These are phyloP conservation scores for Cyphomyrus plagiostoma DNA, from an alignment of 2,113 vertebrate species.

Conservation along the genomic window DNA sequence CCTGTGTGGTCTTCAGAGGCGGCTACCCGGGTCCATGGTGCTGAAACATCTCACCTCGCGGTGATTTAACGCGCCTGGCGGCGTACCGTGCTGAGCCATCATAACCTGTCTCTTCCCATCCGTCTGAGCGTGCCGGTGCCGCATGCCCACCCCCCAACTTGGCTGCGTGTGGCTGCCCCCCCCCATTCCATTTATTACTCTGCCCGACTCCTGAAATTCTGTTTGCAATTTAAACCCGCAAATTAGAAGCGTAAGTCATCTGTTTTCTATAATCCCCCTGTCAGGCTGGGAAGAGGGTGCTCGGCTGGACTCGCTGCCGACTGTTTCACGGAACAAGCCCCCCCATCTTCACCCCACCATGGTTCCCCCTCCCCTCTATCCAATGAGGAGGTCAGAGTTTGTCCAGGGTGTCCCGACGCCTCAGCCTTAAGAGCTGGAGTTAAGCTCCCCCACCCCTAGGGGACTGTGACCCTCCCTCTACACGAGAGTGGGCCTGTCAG, in stretches of 20 bases:
- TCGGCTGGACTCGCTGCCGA: constrained; percentile 59
- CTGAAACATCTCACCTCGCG: constrained; percentile 64
- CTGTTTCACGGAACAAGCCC: constrained; percentile 37
- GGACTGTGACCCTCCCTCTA: neutral
- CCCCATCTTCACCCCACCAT: neutral
- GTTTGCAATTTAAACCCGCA: constrained; percentile 98
- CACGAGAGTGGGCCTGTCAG: neutral
- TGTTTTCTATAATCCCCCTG: constrained; percentile 97
- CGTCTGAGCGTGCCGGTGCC: constrained; percentile 81
- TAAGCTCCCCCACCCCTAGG: neutral
- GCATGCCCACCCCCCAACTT: constrained; percentile 64
- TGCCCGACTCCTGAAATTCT: constrained; percentile 92
- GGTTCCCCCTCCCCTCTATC: neutral
- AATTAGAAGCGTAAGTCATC: constrained; percentile 99
- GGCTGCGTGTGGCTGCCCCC: constrained; percentile 72
- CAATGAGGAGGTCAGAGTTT: neutral
- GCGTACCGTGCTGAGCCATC: constrained; percentile 82
- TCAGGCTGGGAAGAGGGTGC: constrained; percentile 84
- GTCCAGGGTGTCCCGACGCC: neutral
- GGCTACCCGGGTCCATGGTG: constrained; percentile 52
- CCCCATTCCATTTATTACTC: constrained; percentile 85
- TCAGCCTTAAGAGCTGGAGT: neutral
- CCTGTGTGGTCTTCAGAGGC: neutral
- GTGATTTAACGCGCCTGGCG: constrained; percentile 81
- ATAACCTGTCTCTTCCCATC: constrained; percentile 85